Evolutionary conservation across 2,797 vertebrate species (phyloP).

Genomic region (Argyrosomus regius): DNA sequence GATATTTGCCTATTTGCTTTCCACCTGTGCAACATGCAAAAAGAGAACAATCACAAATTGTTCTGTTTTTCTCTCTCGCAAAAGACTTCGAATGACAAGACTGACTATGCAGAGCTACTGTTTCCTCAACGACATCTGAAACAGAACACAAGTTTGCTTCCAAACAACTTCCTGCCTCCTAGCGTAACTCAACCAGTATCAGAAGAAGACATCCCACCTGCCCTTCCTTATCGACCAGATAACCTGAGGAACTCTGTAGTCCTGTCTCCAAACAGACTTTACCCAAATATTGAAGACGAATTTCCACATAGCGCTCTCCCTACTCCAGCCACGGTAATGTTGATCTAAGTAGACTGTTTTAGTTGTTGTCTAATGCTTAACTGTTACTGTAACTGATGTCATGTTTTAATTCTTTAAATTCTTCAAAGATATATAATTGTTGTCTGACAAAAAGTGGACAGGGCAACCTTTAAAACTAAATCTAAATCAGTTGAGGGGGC

Average conservation of each 20-base stretch:
- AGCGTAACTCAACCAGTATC: not conserved
- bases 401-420: not conserved
- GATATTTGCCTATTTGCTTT: slow-evolving; percentile 20
- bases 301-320: not conserved
- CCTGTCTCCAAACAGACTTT: slow-evolving; percentile 56
- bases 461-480: not conserved
- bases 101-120: slow-evolving; percentile 75
- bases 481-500: too few relatives aligned
- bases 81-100: slow-evolving; percentile 56
- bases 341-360: not conserved
- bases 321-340: slow-evolving; percentile 61
- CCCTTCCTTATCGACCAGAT: slow-evolving; percentile 58
- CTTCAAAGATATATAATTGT: not conserved
- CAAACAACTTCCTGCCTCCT: slow-evolving; percentile 7
- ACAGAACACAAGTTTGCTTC: not conserved
- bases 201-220: slow-evolving; percentile 46
- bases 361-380: not conserved
- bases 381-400: not conserved
- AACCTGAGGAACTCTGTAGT: slow-evolving; percentile 16
- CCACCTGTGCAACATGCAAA: not conserved
- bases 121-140: slow-evolving; percentile 54
- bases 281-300: slow-evolving; percentile 72
- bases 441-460: not conserved
- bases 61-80: slow-evolving; percentile 5
- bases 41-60: not conserved